Conservation (phyloP, 2,113 vertebrate genomes). For the Apodemus speciosus region DNA sequence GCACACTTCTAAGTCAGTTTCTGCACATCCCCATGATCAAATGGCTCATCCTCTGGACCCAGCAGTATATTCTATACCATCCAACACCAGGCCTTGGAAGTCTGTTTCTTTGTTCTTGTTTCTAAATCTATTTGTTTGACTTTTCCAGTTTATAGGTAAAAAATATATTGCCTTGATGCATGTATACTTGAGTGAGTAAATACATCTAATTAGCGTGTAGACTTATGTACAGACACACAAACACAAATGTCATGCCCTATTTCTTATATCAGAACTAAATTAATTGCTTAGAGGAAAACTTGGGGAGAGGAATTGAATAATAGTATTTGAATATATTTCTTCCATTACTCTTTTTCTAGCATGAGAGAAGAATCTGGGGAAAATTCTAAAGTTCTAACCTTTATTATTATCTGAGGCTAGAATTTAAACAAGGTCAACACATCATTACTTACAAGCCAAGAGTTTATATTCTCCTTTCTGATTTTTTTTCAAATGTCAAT, state of each 20-base stretch:
- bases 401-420: background rate
- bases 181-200: background rate
- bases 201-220: background rate
- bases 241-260: background rate
- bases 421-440: slow-evolving; percentile 1
- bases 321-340: background rate
- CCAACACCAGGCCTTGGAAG: background rate
- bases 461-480: background rate
- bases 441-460: slow-evolving; percentile 23
- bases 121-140: background rate
- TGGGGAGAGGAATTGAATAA: background rate
- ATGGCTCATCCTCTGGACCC: background rate
- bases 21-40: accelerated
- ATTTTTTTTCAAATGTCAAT: background rate
- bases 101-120: background rate
- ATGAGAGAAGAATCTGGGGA: background rate
- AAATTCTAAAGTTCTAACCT: background rate
- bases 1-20: background rate
- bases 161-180: background rate
- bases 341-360: background rate
- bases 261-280: background rate
- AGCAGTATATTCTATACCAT: too few relatives aligned
- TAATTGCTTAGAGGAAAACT: background rate
- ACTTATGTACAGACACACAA: background rate
- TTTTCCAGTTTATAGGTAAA: background rate